Conservation (phyloP, 1,140 invertebrate genomes). For the Nautilus pompilius region DNA sequence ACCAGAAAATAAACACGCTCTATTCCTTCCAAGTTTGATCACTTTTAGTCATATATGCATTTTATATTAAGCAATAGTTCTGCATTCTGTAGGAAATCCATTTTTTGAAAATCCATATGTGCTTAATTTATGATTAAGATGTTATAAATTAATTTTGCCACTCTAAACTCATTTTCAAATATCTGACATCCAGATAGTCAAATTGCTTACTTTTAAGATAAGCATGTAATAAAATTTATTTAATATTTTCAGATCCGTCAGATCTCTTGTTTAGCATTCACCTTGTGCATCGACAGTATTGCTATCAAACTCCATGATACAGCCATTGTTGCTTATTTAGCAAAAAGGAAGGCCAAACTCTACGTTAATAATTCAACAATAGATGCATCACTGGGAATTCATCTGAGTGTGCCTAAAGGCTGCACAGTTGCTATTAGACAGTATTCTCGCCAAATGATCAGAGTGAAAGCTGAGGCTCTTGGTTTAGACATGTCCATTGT, state of each 20-base stretch:
- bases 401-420: neutral
- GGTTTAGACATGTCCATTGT: neutral
- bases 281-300: slow-evolving; percentile 1
- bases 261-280: slow-evolving; percentile 5
- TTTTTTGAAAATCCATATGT: too few relatives aligned
- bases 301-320: slow-evolving; percentile 1
- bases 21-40: too few relatives aligned
- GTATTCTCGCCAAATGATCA: neutral
- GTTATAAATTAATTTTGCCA: too few relatives aligned
- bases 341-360: neutral
- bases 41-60: too few relatives aligned
- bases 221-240: neutral
- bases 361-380: neutral
- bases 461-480: neutral
- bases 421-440: neutral
- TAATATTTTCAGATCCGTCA: slow-evolving; percentile 2
- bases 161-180: too few relatives aligned
- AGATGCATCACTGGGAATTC: neutral
- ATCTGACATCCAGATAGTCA: too few relatives aligned
- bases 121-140: too few relatives aligned
- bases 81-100: too few relatives aligned
- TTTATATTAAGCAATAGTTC: too few relatives aligned
- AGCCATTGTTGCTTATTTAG: neutral
- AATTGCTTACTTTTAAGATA: too few relatives aligned
- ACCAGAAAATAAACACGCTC: too few relatives aligned